These are phyloP conservation scores for Poecilia velifera DNA, from an alignment of 2,797 vertebrate species.

Conservation along the genomic window DNA sequence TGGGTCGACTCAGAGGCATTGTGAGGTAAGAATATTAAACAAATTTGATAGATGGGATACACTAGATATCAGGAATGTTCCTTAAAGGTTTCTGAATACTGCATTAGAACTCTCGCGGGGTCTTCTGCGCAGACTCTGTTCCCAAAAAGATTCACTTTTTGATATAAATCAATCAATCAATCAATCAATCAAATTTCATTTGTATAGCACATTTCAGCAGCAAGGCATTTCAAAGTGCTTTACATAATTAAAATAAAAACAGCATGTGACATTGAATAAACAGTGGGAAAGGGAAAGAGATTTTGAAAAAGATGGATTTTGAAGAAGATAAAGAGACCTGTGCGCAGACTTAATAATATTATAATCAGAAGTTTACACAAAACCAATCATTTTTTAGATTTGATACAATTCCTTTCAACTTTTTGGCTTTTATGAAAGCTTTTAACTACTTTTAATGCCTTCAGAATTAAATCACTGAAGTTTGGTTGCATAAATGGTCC, in stretches of 20 bases:
- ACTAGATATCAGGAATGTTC: not conserved
- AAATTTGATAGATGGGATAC: not conserved
- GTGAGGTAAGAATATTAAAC: slow-evolving; percentile 80
- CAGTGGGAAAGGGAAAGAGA: no score
- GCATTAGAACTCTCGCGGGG: not conserved
- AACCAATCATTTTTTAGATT: not conserved
- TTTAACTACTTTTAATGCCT: not conserved
- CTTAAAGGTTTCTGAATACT: not conserved
- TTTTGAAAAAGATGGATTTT: no score
- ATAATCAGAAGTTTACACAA: not conserved
- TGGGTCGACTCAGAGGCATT: slow-evolving; percentile 89
- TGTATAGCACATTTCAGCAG: no score
- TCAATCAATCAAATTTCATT: no score
- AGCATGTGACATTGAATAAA: no score
- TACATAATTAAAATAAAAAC: no score
- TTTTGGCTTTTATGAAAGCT: not conserved
- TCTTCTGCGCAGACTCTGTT: not conserved
- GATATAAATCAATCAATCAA: not conserved
- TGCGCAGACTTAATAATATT: not conserved
- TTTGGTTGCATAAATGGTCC: not conserved
- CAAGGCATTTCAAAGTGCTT: no score
- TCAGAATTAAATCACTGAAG: not conserved
- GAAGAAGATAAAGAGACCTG: not conserved
- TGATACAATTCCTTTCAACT: not conserved
- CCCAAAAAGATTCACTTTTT: not conserved